Evolutionary conservation across 2,797 vertebrate species (phyloP).

Genomic region (Scyliorhinus canicula): DNA sequence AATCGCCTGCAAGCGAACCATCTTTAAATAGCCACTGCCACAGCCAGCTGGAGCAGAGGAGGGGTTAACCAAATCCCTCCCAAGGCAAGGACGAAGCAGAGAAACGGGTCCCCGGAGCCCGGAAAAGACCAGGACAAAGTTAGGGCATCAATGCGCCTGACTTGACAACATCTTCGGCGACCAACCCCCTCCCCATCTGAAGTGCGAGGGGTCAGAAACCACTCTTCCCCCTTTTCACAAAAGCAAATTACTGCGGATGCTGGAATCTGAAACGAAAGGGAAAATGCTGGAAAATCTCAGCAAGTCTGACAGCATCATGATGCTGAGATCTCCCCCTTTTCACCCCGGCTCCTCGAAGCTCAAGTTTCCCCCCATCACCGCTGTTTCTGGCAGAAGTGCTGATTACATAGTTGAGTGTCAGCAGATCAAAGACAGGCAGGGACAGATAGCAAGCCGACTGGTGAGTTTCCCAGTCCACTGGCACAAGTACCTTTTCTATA

Average conservation of each 20-base stretch:
- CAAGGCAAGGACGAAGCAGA: neutral
- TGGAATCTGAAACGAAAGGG: no score
- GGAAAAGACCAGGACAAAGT: neutral
- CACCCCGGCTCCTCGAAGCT: neutral
- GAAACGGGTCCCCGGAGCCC: neutral
- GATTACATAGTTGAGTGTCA: neutral
- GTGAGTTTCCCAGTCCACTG: neutral
- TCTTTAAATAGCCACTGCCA: neutral
- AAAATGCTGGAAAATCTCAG: no score
- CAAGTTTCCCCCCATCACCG: neutral
- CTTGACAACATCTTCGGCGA: neutral
- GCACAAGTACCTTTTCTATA: neutral
- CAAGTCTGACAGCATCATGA: no score
- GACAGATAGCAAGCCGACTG: neutral
- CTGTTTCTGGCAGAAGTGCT: neutral
- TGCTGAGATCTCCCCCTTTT: neutral
- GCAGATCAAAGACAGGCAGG: neutral
- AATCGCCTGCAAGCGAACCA: neutral
- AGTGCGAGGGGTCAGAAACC: neutral
- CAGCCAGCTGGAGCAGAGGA: constrained; percentile 26
- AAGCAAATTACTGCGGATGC: no score
- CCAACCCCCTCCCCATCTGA: neutral
- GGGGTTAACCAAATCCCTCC: neutral
- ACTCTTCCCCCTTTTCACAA: no score
- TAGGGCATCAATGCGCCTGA: neutral